Conservation (phyloP, 2,797 vertebrate genomes). For the Moxostoma hubbsi region DNA sequence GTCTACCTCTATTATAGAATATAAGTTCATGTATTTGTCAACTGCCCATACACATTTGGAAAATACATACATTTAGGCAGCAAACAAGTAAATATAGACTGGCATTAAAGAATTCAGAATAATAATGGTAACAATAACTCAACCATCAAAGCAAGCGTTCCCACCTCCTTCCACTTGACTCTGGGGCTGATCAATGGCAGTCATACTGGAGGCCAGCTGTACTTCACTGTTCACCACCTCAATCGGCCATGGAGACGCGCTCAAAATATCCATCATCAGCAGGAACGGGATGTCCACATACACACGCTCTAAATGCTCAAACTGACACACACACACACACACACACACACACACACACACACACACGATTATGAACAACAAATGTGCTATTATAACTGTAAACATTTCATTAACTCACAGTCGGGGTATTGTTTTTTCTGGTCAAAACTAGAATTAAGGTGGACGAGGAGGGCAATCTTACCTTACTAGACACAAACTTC, state of each 20-base stretch:
- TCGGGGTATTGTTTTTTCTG: too few relatives aligned
- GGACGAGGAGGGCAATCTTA: slow-evolving; percentile 59
- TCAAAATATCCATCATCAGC: slow-evolving; percentile 77
- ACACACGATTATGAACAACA: neutral
- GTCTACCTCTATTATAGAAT: too few relatives aligned
- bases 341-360: slow-evolving; percentile 72
- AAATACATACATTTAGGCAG: too few relatives aligned
- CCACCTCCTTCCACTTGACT: slow-evolving; percentile 87
- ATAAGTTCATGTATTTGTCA: too few relatives aligned
- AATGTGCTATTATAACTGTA: neutral
- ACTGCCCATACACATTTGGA: too few relatives aligned
- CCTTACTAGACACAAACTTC: slow-evolving; percentile 89
- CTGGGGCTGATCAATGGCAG: slow-evolving; percentile 78
- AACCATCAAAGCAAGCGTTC: too few relatives aligned
- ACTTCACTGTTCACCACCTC: slow-evolving; percentile 81
- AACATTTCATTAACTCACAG: neutral
- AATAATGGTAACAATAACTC: too few relatives aligned
- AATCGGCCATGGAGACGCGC: slow-evolving; percentile 83
- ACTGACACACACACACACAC: slow-evolving; percentile 48
- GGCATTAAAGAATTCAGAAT: too few relatives aligned
- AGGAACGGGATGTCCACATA: slow-evolving; percentile 85
- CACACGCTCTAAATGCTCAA: slow-evolving; percentile 79
- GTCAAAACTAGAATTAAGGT: too few relatives aligned
- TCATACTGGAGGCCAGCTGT: slow-evolving; percentile 82
- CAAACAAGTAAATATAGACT: too few relatives aligned